Conservation (phyloP, 2,888 invertebrate species). For the Helleia helle region DNA sequence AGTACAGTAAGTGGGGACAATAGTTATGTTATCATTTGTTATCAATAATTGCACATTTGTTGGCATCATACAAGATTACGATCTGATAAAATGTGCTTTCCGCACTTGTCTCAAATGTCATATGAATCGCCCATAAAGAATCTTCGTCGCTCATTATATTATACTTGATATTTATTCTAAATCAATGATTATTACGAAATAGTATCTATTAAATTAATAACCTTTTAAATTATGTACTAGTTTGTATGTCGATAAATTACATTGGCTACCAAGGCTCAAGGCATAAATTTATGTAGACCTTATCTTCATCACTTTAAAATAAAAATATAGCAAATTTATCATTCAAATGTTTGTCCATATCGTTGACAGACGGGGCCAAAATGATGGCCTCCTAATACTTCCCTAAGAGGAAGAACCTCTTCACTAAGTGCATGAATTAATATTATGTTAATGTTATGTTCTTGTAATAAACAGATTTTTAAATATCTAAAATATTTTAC, state of each 20-base stretch:
- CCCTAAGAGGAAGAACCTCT: neutral
- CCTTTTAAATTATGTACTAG: neutral
- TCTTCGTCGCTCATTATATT: too few relatives aligned
- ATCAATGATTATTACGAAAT: neutral
- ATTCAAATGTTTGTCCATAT: neutral
- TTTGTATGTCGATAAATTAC: neutral
- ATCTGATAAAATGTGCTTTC: too few relatives aligned
- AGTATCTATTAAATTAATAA: neutral
- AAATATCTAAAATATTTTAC: too few relatives aligned
- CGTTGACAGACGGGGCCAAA: slow-evolving; percentile 7
- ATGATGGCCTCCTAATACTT: slow-evolving; percentile 4
- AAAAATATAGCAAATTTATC: slow-evolving; percentile 2
- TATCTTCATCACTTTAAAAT: neutral
- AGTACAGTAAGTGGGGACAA: too few relatives aligned
- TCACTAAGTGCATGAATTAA: neutral
- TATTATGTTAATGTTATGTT: too few relatives aligned
- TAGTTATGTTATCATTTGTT: too few relatives aligned
- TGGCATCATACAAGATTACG: too few relatives aligned
- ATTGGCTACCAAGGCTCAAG: neutral
- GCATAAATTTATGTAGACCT: slow-evolving; percentile 2
- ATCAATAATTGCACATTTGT: too few relatives aligned
- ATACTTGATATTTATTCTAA: slow-evolving; percentile 11
- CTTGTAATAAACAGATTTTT: too few relatives aligned
- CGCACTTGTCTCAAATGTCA: too few relatives aligned
- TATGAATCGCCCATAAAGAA: too few relatives aligned